A percentile compares a stretch with the other conserved stretches of the same genome.
Evolutionary conservation across 1,140 invertebrate species (phyloP).

Genomic region (Heliconius hermathena): DNA sequence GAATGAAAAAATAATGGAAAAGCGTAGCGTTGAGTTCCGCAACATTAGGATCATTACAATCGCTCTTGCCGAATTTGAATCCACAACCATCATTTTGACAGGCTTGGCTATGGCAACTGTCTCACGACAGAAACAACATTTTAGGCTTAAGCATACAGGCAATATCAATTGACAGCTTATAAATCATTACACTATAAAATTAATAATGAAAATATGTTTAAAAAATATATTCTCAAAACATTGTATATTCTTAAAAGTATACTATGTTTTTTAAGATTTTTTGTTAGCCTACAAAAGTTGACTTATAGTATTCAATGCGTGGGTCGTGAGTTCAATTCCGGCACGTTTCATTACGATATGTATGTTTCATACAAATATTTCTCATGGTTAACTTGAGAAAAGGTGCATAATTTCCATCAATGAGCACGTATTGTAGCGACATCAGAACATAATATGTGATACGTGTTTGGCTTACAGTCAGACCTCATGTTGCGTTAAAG

Average conservation of each 20-base stretch:
- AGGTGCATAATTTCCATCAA: neutral
- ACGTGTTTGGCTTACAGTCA: neutral
- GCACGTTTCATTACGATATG: neutral
- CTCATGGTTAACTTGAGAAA: neutral
- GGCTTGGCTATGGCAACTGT: too few relatives aligned
- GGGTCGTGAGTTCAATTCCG: neutral
- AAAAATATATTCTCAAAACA: too few relatives aligned
- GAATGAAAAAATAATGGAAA: too few relatives aligned
- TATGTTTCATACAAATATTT: neutral
- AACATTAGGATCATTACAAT: too few relatives aligned
- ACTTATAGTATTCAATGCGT: neutral
- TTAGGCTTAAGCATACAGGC: too few relatives aligned
- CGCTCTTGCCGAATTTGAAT: too few relatives aligned
- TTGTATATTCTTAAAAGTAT: too few relatives aligned
- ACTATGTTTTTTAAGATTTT: neutral
- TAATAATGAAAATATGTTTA: too few relatives aligned
- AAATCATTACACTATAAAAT: neutral
- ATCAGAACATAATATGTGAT: neutral
- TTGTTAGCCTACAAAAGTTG: neutral
- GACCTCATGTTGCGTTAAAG: conserved; percentile 1
- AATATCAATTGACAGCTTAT: neutral
- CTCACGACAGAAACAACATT: too few relatives aligned
- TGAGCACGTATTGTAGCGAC: conserved; percentile 10
- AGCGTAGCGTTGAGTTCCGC: neutral
- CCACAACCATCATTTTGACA: too few relatives aligned